Conservation (phyloP, 1,140 invertebrate genomes). For the Platyura marginata region DNA sequence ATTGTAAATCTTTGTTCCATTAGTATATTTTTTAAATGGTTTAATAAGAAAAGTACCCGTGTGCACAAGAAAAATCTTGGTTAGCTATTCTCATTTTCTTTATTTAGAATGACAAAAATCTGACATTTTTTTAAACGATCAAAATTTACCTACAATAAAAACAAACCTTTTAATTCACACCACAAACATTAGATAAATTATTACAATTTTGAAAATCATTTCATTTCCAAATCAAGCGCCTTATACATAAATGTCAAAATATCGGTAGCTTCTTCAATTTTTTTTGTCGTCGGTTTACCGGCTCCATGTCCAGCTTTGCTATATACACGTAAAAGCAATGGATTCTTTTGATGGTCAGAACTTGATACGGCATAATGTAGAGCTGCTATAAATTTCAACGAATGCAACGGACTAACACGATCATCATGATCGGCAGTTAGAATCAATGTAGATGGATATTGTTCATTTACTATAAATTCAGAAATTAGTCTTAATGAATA, state of each 20-base stretch:
- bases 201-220: too few species aligned
- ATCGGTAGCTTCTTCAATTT: conserved; percentile 77
- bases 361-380: conserved; percentile 59
- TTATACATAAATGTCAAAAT: conserved; percentile 74
- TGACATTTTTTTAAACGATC: too few species aligned
- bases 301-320: conserved; percentile 91
- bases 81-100: too few species aligned
- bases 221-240: conserved; percentile 51
- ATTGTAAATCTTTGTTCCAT: too few species aligned
- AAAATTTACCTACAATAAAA: too few species aligned
- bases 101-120: too few species aligned
- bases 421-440: conserved; percentile 97
- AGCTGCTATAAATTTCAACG: conserved; percentile 84
- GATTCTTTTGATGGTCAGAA: conserved; percentile 56
- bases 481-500: conserved; percentile 1
- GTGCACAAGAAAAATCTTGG: too few species aligned
- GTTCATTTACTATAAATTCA: conserved; percentile 16
- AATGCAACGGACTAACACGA: conserved; percentile 88
- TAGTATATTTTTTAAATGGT: too few species aligned
- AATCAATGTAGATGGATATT: conserved; percentile 84
- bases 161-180: too few species aligned
- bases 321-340: conserved; percentile 76
- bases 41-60: too few species aligned
- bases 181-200: too few species aligned
- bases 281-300: conserved; percentile 71